phyloP scores from a whole-genome alignment of 2,113 vertebrate genomes.

The Notothenia rossii region DNA sequence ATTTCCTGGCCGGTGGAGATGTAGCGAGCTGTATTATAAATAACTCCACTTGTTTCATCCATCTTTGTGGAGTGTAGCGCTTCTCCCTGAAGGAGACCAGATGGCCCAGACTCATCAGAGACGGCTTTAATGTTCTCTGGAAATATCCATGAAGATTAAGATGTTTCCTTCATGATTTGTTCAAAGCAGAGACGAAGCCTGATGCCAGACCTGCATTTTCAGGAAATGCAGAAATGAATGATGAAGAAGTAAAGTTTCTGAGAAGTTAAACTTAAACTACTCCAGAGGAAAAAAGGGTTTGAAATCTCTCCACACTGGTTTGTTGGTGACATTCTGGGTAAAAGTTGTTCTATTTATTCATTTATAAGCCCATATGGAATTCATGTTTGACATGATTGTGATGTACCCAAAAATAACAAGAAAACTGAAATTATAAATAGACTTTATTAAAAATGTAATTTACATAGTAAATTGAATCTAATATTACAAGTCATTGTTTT shows the following conservation, averaged over 20 bases:
- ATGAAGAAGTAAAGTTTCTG: not conserved
- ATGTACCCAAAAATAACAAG: not conserved
- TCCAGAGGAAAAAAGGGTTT: not conserved
- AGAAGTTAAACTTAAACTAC: constrained; percentile 1
- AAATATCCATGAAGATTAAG: not conserved
- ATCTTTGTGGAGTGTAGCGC: constrained; percentile 18
- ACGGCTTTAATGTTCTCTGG: constrained; percentile 25
- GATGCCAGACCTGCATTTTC: not conserved
- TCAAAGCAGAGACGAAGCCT: not conserved
- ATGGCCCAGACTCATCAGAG: constrained; percentile 38
- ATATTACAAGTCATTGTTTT: constrained; percentile 3
- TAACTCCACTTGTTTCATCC: constrained; percentile 16
- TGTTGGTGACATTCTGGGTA: not conserved
- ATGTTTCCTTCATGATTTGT: constrained; percentile 9
- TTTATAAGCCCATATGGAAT: not conserved
- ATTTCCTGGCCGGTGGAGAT: constrained; percentile 17
- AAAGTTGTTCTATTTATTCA: too few relatives aligned
- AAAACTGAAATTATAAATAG: constrained; percentile 10
- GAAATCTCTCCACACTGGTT: not conserved
- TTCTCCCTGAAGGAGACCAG: constrained; percentile 17
- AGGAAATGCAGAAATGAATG: not conserved
- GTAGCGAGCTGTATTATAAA: constrained; percentile 33
- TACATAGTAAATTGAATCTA: not conserved
- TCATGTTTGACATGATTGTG: not conserved
- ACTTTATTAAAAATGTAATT: constrained; percentile 41